Evolutionary conservation across 2,113 vertebrate species (phyloP), one percentile per base, ranked within the genome.

Genomic region (Apodemus speciosus): DNA sequence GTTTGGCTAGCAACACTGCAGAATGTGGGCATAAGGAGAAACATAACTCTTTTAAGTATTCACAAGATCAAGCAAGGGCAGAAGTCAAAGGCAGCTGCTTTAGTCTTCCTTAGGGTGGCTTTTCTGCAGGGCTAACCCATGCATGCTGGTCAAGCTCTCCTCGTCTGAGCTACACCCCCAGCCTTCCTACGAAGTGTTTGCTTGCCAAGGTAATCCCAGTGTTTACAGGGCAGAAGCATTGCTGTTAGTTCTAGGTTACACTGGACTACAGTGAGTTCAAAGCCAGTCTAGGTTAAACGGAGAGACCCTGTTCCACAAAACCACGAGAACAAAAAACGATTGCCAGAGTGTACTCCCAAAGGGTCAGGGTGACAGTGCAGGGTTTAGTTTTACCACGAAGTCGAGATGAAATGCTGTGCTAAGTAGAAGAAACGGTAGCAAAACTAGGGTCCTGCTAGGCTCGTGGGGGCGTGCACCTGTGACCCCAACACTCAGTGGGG

Each of bases 311-410:
- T 2, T 60, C 66, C 81, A n/a, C 60, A 85, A 43, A 62, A 43
- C 43, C 80, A 43, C 9, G 32, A 60, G 40, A 49, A 84, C 9
- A 84, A 46, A 20, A 32, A 15, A 30, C 27, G 62, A 77, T 49
- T 66, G 38, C 13, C 51, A 62, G 79, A 30, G 88, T 62, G 21
- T 46, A 64, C 35, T 86, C 46, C n/a, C 72, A 85, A 73, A 92
- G 68, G 3, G 20, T 51, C 21, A 66, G 27, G 30, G 21, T 3
- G 32, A 38, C 23, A 88, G 69, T 53, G 20, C 15, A 64, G 38
- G 38, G 90, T 75, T 71, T 16, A 56, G 77, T n/a, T 89, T 75
- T 89, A 69, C 69, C 81, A 87, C 77, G 84, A 71, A 84, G 16
- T 73, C 35, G 30, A 84, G 62, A 85, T 4, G 71, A 83, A 93